These are phyloP conservation scores for Megalurothrips usitatus DNA, from an alignment of 2,888 invertebrate species.

Conservation along the genomic window DNA sequence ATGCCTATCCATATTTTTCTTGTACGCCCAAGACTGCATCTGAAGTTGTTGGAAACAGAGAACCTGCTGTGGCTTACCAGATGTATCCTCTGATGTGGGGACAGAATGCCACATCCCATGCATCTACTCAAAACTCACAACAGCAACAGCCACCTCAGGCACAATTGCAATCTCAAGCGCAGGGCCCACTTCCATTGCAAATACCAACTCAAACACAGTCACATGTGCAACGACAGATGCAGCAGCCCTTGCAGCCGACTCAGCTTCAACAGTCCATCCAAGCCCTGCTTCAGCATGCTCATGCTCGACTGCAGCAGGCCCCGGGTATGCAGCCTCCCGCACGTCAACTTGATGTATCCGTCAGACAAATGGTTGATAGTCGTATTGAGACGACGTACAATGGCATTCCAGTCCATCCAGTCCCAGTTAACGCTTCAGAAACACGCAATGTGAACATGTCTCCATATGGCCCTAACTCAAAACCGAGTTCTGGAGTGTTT, in stretches of 20 bases:
- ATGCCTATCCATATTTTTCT: not conserved
- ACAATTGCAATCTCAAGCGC: not conserved
- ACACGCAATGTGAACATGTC: not conserved
- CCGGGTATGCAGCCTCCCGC: no score
- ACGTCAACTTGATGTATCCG: not conserved
- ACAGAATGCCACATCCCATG: not conserved
- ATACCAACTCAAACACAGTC: not conserved
- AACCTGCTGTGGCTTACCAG: no score
- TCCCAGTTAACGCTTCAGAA: not conserved
- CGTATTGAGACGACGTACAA: not conserved
- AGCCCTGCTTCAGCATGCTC: not conserved
- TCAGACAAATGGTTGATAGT: not conserved
- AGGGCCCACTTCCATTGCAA: not conserved
- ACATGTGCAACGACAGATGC: not conserved
- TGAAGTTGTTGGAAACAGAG: no score
- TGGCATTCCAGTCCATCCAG: not conserved
- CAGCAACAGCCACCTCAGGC: not conserved
- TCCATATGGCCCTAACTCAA: not conserved
- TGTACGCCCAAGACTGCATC: not conserved
- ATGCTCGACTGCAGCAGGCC: no score
- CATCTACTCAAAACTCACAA: not conserved
- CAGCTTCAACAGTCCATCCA: not conserved
- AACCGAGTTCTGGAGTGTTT: not conserved
- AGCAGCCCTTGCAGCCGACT: not conserved
- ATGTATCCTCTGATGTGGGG: not conserved